Evolutionary conservation across 2,797 vertebrate genomes (phyloP).

Genomic region (Pseudomugil tenellus): DNA sequence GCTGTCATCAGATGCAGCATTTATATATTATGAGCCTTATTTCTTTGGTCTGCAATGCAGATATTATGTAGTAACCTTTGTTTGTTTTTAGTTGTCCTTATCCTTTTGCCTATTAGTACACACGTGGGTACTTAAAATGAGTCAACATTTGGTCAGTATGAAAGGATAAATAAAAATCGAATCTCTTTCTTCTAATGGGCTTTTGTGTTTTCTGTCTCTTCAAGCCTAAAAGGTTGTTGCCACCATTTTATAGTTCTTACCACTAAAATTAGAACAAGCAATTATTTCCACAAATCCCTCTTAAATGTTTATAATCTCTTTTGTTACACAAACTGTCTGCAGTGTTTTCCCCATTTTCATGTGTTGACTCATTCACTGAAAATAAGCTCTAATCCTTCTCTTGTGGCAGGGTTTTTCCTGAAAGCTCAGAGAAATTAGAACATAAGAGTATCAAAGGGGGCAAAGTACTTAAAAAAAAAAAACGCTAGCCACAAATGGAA

Average conservation of each 20-base stretch:
- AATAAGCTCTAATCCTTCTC: conserved; percentile 78
- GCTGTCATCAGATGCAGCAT: too few relatives aligned
- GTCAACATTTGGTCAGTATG: conserved; percentile 7
- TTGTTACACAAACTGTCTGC: conserved; percentile 77
- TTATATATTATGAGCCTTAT: too few relatives aligned
- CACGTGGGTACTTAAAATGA: too few relatives aligned
- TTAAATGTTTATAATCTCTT: conserved; percentile 80
- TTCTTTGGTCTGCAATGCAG: too few relatives aligned
- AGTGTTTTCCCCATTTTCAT: conserved; percentile 64
- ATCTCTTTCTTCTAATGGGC: conserved; percentile 4
- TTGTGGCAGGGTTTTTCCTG: conserved; percentile 69
- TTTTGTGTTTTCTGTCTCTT: conserved; percentile 38
- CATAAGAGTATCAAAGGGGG: conserved; percentile 55
- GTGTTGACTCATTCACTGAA: conserved; percentile 77
- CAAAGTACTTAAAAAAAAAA: conserved; percentile 67
- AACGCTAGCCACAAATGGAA: conserved; percentile 57
- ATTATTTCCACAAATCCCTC: conserved; percentile 77
- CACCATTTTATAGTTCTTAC: conserved; percentile 49
- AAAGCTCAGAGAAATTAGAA: conserved; percentile 67
- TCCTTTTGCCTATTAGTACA: too few relatives aligned
- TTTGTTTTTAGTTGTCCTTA: too few relatives aligned
- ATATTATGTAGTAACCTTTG: too few relatives aligned
- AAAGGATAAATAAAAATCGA: background rate
- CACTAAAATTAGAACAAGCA: conserved; percentile 69
- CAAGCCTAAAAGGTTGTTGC: conserved; percentile 45